A percentile compares a stretch with the other conserved stretches of the same genome.
These are phyloP conservation scores for Campopleginae sp. DNA, from an alignment of 2,888 invertebrate genomes.

Conservation along the genomic window DNA sequence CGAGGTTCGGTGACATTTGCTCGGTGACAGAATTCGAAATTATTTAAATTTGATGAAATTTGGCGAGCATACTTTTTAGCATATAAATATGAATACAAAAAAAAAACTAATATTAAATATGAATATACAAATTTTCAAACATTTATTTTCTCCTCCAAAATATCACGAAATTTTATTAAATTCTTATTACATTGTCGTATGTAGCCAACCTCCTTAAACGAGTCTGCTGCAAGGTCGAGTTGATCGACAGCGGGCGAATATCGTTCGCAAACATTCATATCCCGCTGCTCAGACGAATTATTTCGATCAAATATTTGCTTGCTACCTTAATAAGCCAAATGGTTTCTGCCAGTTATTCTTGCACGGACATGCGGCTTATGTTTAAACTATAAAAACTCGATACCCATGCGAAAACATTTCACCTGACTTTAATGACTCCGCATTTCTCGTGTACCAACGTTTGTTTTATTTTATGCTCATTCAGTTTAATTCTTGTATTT, in stretches of 20 bases:
- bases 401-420: slow-evolving; percentile 38
- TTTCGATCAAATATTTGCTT: slow-evolving; percentile 58
- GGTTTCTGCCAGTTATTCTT: slow-evolving; percentile 25
- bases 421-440: slow-evolving; percentile 1
- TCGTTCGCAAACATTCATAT: slow-evolving; percentile 16
- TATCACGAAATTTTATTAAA: too few relatives aligned
- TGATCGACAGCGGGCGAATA: slow-evolving; percentile 31
- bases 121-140: too few relatives aligned
- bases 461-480: slow-evolving; percentile 39
- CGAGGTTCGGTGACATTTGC: too few relatives aligned
- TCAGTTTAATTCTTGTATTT: slow-evolving; percentile 49
- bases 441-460: slow-evolving; percentile 15
- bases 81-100: too few relatives aligned
- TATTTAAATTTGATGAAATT: too few relatives aligned
- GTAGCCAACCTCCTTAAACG: too few relatives aligned
- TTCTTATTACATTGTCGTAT: too few relatives aligned
- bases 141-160: too few relatives aligned
- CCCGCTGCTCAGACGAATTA: slow-evolving; percentile 33
- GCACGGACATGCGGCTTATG: not conserved
- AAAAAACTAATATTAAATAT: too few relatives aligned
- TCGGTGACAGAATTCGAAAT: too few relatives aligned
- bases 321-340: slow-evolving; percentile 19
- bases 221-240: not conserved
- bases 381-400: slow-evolving; percentile 35
- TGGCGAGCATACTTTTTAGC: too few relatives aligned